These are phyloP conservation scores for Lamproptera curius DNA, from an alignment of 2,888 invertebrate genomes.

Conservation along the genomic window DNA sequence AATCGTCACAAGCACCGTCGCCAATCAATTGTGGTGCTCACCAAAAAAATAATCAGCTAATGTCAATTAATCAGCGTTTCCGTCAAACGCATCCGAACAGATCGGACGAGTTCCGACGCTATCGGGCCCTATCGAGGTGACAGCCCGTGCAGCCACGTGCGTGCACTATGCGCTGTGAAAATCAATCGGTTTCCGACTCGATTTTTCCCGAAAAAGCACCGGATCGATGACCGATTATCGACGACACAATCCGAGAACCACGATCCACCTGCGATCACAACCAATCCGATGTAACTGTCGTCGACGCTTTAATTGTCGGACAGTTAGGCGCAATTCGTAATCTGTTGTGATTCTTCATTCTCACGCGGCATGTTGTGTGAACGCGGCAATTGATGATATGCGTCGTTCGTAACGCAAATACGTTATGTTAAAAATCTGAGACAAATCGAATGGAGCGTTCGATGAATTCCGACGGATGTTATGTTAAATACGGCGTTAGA, in stretches of 20 bases:
- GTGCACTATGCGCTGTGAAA: constrained; percentile 73
- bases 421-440: constrained; percentile 23
- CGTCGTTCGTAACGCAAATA: constrained; percentile 61
- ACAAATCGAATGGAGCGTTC: constrained; percentile 13
- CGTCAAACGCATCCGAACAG: constrained; percentile 29
- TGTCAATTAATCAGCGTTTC: constrained; percentile 28
- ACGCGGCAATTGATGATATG: constrained; percentile 52
- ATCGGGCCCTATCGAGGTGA: constrained; percentile 30
- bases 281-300: constrained; percentile 61
- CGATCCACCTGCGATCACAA: constrained; percentile 60
- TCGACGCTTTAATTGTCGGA: constrained; percentile 64
- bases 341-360: constrained; percentile 59
- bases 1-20: not conserved
- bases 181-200: constrained; percentile 57
- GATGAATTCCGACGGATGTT: constrained; percentile 9
- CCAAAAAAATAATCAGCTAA: constrained; percentile 19
- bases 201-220: constrained; percentile 52
- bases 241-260: constrained; percentile 59
- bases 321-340: constrained; percentile 60
- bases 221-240: constrained; percentile 63
- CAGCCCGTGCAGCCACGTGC: constrained; percentile 66
- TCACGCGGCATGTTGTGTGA: constrained; percentile 68
- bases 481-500: constrained; percentile 4
- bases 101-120: constrained; percentile 35
- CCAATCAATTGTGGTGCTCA: not conserved